phyloP scores from a whole-genome alignment of 2,888 invertebrate genomes.

The Timema podura region DNA sequence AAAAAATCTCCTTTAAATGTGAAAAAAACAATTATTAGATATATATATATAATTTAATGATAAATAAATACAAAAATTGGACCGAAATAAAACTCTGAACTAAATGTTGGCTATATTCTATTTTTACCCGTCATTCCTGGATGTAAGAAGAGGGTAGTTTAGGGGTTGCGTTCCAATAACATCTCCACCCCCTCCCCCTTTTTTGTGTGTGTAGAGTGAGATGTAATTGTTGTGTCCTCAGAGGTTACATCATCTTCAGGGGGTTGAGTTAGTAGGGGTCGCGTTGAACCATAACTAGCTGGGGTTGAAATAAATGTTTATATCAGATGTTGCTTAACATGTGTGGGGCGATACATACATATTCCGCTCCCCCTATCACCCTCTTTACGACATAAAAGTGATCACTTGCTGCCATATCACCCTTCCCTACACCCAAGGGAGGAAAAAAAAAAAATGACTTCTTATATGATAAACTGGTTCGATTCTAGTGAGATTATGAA shows the following conservation, averaged over 20 bases:
- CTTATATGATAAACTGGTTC: no score
- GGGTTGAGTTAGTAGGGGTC: constrained; percentile 5
- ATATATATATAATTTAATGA: no score
- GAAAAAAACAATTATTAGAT: no score
- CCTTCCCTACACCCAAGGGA: neutral
- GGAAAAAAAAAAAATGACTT: no score
- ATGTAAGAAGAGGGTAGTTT: no score
- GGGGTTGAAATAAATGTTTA: constrained; percentile 11
- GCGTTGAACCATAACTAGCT: neutral
- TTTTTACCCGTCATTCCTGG: no score
- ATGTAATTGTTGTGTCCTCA: constrained; percentile 1
- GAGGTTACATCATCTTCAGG: constrained; percentile 12
- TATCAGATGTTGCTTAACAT: constrained; percentile 11
- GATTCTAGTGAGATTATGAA: no score
- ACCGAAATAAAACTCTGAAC: no score
- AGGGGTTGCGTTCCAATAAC: neutral
- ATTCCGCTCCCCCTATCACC: neutral
- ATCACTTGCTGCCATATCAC: constrained; percentile 9
- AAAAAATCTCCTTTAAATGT: no score
- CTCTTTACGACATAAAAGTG: neutral
- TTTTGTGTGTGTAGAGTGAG: neutral
- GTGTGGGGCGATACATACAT: neutral
- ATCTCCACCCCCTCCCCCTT: neutral
- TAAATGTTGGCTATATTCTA: no score
- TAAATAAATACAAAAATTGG: no score